These are phyloP conservation scores for Dryococelus australis DNA, from an alignment of 2,888 invertebrate genomes.

Conservation along the genomic window DNA sequence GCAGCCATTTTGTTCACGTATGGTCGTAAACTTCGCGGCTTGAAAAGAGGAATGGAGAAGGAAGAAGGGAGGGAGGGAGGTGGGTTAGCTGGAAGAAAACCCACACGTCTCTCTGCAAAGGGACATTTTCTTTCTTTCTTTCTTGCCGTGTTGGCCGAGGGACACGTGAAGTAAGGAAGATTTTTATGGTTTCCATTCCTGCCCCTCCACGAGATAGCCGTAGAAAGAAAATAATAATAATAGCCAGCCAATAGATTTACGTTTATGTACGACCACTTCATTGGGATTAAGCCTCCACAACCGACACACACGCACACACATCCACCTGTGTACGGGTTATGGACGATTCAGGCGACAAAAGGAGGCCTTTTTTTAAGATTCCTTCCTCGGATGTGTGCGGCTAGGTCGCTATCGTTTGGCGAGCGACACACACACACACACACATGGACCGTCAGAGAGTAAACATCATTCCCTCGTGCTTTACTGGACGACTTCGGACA, in stretches of 20 bases:
- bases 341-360: background rate
- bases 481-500: background rate
- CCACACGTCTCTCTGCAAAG: background rate
- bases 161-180: background rate
- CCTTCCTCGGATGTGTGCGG: background rate
- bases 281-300: background rate
- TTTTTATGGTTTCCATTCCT: background rate
- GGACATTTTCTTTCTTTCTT: slow-evolving; percentile 7
- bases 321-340: background rate
- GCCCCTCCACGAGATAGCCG: background rate
- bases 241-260: slow-evolving; percentile 3
- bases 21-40: background rate
- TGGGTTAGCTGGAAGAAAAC: slow-evolving; percentile 18
- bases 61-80: background rate
- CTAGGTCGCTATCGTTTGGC: background rate
- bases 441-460: background rate
- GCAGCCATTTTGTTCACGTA: background rate
- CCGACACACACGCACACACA: background rate
- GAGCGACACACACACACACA: background rate
- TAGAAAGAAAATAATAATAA: slow-evolving; percentile 4
- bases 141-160: background rate
- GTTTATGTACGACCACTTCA: background rate
- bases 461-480: background rate
- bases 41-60: background rate
- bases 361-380: background rate